These are phyloP conservation scores for Plutella xylostella DNA, from an alignment of 2,888 invertebrate species.

Conservation along the genomic window DNA sequence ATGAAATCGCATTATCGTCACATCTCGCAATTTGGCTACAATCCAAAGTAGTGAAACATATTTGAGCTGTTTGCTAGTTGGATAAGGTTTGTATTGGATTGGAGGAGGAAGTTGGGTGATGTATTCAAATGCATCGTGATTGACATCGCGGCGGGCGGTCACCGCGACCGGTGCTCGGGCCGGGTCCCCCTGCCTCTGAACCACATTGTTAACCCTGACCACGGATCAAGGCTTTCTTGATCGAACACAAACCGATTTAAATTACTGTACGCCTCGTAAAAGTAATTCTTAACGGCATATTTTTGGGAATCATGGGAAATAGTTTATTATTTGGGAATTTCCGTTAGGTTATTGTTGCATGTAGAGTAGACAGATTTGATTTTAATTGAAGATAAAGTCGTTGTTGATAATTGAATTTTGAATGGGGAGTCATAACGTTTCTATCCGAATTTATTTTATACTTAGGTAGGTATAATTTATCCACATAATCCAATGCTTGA, in stretches of 20 bases:
- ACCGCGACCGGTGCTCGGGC: conserved; percentile 23
- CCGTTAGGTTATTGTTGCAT: conserved; percentile 37
- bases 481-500: too few species aligned
- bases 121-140: conserved; percentile 61
- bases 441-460: too few species aligned
- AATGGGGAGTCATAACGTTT: too few species aligned
- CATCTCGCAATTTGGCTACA: conserved; percentile 42
- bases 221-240: conserved; percentile 49
- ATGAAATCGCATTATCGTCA: conserved; percentile 50
- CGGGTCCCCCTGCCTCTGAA: conserved; percentile 33
- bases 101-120: conserved; percentile 10
- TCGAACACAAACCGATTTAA: conserved; percentile 50
- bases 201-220: conserved; percentile 53
- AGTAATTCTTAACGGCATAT: conserved; percentile 29
- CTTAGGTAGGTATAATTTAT: too few species aligned
- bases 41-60: conserved; percentile 50
- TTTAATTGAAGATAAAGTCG: too few species aligned
- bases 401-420: too few species aligned
- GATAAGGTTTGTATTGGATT: conserved; percentile 34
- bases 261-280: conserved; percentile 34
- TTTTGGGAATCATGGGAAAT: conserved; percentile 15
- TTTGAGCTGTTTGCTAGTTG: conserved; percentile 25
- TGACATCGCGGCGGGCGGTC: conserved; percentile 66
- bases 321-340: conserved; percentile 33
- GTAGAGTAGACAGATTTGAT: too few species aligned